Conservation (phyloP, 2,888 invertebrate genomes). For the Heteropelma amictum region DNA sequence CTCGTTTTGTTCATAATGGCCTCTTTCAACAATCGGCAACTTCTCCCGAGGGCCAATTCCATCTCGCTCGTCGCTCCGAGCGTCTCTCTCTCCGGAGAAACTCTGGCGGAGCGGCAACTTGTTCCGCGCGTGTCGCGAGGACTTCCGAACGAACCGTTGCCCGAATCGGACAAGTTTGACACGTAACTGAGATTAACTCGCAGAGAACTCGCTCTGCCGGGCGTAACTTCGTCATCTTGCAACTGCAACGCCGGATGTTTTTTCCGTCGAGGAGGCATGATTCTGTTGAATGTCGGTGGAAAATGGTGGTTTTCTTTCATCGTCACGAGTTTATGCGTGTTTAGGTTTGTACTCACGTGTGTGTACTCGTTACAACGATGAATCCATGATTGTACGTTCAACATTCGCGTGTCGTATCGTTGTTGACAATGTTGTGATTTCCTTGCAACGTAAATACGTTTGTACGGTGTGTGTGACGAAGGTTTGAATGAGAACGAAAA, state of each 20-base stretch:
- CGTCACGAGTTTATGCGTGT: too few species aligned
- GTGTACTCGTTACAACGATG: too few species aligned
- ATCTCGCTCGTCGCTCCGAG: conserved; percentile 53
- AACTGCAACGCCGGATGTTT: not conserved
- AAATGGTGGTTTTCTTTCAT: too few species aligned
- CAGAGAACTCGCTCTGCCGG: conserved; percentile 65
- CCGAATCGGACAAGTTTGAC: conserved; percentile 63
- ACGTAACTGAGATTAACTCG: conserved; percentile 69
- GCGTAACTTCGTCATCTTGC: not conserved
- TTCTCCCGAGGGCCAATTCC: conserved; percentile 59
- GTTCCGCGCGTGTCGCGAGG: conserved; percentile 7
- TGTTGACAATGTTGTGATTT: conserved; percentile 10
- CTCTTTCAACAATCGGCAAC: conserved; percentile 61
- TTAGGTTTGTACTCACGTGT: too few species aligned
- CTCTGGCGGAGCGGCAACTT: too few species aligned
- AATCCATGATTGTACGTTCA: too few species aligned
- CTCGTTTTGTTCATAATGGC: conserved; percentile 67
- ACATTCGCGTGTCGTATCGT: too few species aligned
- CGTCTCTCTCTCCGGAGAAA: not conserved
- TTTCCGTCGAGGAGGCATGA: conserved; percentile 17
- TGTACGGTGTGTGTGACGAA: not conserved
- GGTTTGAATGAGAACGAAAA: too few species aligned
- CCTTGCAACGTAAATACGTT: not conserved
- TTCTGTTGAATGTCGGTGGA: not conserved
- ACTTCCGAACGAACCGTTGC: conserved; percentile 55